These are phyloP conservation scores for Nebria salina DNA, from an alignment of 2,888 invertebrate species.

Conservation along the genomic window DNA sequence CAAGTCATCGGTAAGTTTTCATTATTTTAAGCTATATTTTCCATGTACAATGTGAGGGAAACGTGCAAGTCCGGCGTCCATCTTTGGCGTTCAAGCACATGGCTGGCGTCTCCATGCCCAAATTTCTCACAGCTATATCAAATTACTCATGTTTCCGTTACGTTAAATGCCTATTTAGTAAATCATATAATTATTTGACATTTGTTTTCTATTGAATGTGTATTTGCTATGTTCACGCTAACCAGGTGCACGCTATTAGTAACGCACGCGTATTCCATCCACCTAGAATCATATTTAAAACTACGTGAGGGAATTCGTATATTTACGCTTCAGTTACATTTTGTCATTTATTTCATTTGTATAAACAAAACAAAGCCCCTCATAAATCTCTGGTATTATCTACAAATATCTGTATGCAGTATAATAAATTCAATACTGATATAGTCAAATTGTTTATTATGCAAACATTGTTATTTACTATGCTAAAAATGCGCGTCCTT, in stretches of 20 bases:
- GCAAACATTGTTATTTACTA: too few species aligned
- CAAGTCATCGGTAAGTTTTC: conserved; percentile 83
- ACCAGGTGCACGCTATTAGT: conserved; percentile 35
- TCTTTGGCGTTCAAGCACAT: conserved; percentile 58
- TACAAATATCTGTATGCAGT: neutral
- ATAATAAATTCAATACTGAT: neutral
- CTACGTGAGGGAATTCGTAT: conserved; percentile 10
- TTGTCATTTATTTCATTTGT: conserved; percentile 28
- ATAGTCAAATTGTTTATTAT: neutral
- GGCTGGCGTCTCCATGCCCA: conserved; percentile 49
- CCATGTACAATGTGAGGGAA: conserved; percentile 45
- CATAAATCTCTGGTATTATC: neutral
- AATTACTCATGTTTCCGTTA: neutral
- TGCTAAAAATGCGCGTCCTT: conserved; percentile 17
- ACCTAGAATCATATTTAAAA: conserved; percentile 30
- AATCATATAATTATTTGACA: neutral
- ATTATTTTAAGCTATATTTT: conserved; percentile 37
- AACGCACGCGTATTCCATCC: conserved; percentile 16
- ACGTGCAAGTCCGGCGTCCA: conserved; percentile 56
- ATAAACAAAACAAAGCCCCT: neutral
- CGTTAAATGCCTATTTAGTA: neutral
- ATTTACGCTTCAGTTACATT: conserved; percentile 6
- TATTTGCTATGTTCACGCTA: conserved; percentile 25
- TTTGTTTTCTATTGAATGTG: neutral
- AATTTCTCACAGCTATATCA: neutral